Evolutionary conservation across 2,797 vertebrate genomes (phyloP).

Genomic region (Xiphorhynchus erythropygius): DNA sequence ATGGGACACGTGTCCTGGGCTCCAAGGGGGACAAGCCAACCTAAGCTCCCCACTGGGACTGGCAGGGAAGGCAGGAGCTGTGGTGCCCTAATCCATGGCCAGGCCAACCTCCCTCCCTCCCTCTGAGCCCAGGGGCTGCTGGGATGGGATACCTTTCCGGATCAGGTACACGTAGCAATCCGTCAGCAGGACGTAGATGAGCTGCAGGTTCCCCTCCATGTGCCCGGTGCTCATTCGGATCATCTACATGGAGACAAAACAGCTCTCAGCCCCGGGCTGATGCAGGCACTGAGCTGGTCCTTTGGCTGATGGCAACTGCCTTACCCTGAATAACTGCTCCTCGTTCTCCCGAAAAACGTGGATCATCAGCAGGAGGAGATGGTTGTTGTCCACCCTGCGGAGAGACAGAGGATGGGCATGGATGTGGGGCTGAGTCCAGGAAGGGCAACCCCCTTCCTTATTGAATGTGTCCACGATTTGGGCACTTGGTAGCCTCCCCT

Average conservation of each 20-base stretch:
- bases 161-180: slow-evolving; percentile 96
- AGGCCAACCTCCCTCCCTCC: background rate
- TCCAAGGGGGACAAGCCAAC: background rate
- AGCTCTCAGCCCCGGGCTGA: background rate
- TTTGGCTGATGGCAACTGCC: fast-evolving
- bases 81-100: background rate
- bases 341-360: slow-evolving; percentile 97
- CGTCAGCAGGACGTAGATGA: slow-evolving; percentile 91
- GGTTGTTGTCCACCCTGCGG: slow-evolving; percentile 96
- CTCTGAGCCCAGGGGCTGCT: background rate
- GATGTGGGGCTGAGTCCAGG: background rate
- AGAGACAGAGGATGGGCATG: background rate
- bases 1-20: fast-evolving
- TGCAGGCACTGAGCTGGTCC: background rate
- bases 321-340: slow-evolving; percentile 94
- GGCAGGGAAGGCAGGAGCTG: background rate
- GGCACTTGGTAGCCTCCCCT: background rate
- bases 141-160: slow-evolving; percentile 84
- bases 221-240: slow-evolving; percentile 96
- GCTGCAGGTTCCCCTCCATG: slow-evolving; percentile 96
- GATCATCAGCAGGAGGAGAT: slow-evolving; percentile 95
- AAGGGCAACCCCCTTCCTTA: background rate
- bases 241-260: slow-evolving; percentile 82
- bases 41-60: background rate
- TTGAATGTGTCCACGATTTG: background rate